phyloP scores from a whole-genome alignment of 2,797 vertebrate genomes.

The Hypotaenidia okinawae region DNA sequence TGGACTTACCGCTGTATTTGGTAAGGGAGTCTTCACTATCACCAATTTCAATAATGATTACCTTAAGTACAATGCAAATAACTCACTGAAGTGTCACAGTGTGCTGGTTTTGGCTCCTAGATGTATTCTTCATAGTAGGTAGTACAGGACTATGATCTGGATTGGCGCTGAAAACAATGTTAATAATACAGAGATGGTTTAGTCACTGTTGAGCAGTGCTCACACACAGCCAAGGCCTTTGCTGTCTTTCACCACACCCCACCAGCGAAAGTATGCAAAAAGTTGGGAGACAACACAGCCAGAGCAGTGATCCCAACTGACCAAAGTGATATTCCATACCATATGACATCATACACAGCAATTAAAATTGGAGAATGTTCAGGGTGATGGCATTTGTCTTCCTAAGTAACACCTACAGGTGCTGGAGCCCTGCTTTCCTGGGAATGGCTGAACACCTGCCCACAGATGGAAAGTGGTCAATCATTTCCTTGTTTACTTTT shows the following conservation, averaged over 20 bases:
- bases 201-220: no score
- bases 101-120: not conserved
- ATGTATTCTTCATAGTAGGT: not conserved
- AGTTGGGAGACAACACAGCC: no score
- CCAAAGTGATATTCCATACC: not conserved
- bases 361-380: not conserved
- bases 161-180: no score
- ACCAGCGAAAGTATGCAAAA: no score
- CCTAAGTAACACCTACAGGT: rapidly evolving
- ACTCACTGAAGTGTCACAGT: not conserved
- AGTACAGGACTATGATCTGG: no score
- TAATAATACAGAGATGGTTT: no score
- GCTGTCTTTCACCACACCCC: no score
- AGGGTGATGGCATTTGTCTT: not conserved
- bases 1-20: not conserved
- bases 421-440: not conserved
- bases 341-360: not conserved
- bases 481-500: not conserved
- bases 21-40: not conserved
- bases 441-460: not conserved
- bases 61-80: not conserved
- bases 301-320: not conserved
- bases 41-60: not conserved
- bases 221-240: no score
- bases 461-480: not conserved